These are phyloP conservation scores for Drosophila kikkawai DNA, from an alignment of 1,140 invertebrate genomes.

Conservation along the genomic window DNA sequence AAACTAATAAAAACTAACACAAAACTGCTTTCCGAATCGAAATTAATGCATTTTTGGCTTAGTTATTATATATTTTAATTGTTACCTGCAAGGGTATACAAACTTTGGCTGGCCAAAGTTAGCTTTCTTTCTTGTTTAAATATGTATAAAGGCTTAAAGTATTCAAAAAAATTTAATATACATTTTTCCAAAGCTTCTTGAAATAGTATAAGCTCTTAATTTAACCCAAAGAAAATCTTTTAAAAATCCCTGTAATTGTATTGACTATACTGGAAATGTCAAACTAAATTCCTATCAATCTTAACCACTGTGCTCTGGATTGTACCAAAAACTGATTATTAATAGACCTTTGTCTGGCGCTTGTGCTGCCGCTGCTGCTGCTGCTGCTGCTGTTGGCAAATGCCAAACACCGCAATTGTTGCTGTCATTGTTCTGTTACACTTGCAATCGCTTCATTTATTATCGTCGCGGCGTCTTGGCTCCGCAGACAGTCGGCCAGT, in stretches of 20 bases:
- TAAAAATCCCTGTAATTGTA: background rate
- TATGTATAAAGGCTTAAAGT: no score
- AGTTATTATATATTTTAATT: no score
- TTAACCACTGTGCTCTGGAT: conserved; percentile 48
- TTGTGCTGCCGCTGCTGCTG: conserved; percentile 33
- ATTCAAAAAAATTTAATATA: no score
- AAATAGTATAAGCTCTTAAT: no score
- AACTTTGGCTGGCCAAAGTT: no score
- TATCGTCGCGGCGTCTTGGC: conserved; percentile 64
- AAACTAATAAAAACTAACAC: no score
- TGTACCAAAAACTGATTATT: conserved; percentile 77
- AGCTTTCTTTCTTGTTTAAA: no score
- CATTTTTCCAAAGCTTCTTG: no score
- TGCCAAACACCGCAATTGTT: conserved; percentile 84
- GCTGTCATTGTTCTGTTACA: conserved; percentile 84
- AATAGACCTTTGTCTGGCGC: conserved; percentile 80
- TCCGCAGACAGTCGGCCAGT: conserved; percentile 34
- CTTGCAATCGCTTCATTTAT: conserved; percentile 83
- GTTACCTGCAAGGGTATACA: no score
- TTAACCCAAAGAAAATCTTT: background rate
- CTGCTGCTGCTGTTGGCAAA: conserved; percentile 72
- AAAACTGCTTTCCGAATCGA: no score
- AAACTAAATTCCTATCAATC: background rate
- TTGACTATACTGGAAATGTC: no score
- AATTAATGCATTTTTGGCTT: no score